Evolutionary conservation across 2,113 vertebrate genomes (phyloP), one percentile per base, ranked within the genome.

Genomic region (Garra rufa): DNA sequence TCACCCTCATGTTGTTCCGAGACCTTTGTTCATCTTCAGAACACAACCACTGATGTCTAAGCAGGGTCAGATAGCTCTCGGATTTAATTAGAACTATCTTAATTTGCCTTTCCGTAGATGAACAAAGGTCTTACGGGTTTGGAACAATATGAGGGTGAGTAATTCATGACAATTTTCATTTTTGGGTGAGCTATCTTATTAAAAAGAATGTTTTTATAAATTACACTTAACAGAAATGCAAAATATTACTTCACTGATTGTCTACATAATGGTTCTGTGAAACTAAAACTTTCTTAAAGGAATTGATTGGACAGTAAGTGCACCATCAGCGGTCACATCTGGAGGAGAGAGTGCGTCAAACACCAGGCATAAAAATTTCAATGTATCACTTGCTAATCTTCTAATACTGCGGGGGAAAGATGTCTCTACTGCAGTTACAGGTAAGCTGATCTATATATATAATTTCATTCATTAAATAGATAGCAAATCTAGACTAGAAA

Each of bases 381-480:
- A 99, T 91, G 95, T 89, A 14, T 99, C 98, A 52, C 67, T 99
- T 88, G 96, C 98, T 79, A 99, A 98, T 91, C 90, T 99, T 90
- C 91, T 97, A n/a, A 90, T 99, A 88, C 94, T 99, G 89, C 93
- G 98, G 87, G 98, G 98, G 59, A 98, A 96, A 87, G 97, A 97
- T 0, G 91, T 88, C 0, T 96, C 95, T 71, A 85, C 83, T 0
- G 91, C 93, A 2, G 95, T 97, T 59, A 63, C 95, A 57, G 96
- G 98, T 97, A 85, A 95, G 91, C 81, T 17, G 74, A 3, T 6
- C 6, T 46, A 41, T 50, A 1, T 57, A n/a, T 8, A 4, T 34
- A 34, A 34, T 43, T 6, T 3, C 17, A 9, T 13, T 5, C 41
- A 30, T 81, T 70, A 55, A 55, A 52, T 6, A 19, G 17, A 50